Conservation (phyloP, 1,140 invertebrate species). For the Pseudomyrmex cubaensis region DNA sequence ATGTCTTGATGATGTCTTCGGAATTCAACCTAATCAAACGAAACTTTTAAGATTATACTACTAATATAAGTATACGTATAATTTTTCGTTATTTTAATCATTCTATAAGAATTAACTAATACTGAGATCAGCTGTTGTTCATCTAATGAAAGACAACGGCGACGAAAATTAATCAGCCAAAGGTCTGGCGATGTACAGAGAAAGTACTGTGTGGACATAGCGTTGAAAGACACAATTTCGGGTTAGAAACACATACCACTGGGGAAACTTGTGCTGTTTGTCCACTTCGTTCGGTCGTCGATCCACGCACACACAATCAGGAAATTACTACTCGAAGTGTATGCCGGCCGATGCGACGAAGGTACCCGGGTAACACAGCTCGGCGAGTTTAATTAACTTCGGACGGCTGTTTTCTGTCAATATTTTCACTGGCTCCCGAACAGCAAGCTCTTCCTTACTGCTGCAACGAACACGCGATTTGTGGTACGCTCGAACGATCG, state of each 20-base stretch:
- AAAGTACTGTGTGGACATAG: slow-evolving; percentile 50
- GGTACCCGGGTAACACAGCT: slow-evolving; percentile 73
- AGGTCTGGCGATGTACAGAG: slow-evolving; percentile 29
- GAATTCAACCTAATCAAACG: too few relatives aligned
- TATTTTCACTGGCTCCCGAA: slow-evolving; percentile 77
- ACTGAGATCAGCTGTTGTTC: slow-evolving; percentile 15
- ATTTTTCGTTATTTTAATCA: neutral
- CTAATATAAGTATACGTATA: neutral
- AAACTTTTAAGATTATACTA: too few relatives aligned
- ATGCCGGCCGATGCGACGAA: slow-evolving; percentile 63
- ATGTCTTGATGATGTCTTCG: too few relatives aligned
- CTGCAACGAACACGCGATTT: slow-evolving; percentile 37
- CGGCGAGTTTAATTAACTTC: slow-evolving; percentile 82
- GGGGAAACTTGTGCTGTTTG: slow-evolving; percentile 76
- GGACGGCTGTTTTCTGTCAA: slow-evolving; percentile 80
- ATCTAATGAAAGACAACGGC: slow-evolving; percentile 38
- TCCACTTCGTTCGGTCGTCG: slow-evolving; percentile 76
- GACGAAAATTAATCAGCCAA: slow-evolving; percentile 51
- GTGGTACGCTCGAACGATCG: slow-evolving; percentile 33
- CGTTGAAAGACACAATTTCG: slow-evolving; percentile 71
- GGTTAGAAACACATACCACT: slow-evolving; percentile 71
- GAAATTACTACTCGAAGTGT: slow-evolving; percentile 79
- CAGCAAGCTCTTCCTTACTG: slow-evolving; percentile 64
- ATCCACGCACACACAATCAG: slow-evolving; percentile 77
- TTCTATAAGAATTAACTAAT: slow-evolving; percentile 1